These are phyloP conservation scores for Lerista edwardsae DNA, from an alignment of 2,797 vertebrate species.

Conservation along the genomic window DNA sequence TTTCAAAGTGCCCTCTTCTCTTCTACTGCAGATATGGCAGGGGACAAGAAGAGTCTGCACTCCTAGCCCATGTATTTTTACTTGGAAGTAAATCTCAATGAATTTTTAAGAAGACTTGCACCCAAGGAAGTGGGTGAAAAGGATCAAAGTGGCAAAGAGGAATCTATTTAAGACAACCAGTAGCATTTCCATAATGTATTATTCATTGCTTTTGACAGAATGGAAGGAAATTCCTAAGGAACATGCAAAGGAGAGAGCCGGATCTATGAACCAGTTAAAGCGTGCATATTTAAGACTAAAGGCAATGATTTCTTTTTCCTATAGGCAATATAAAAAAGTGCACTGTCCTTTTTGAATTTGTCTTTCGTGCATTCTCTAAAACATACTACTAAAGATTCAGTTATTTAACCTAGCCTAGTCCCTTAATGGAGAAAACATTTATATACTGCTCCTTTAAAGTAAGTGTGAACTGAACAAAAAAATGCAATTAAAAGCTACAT, in stretches of 20 bases:
- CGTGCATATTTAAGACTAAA: neutral
- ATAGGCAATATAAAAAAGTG: neutral
- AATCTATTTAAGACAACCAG: neutral
- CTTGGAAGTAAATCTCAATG: neutral
- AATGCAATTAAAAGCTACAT: neutral
- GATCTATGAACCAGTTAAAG: neutral
- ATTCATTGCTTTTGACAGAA: constrained; percentile 20
- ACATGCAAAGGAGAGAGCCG: neutral
- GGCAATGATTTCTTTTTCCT: neutral
- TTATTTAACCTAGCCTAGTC: neutral
- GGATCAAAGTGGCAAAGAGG: neutral
- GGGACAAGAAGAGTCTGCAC: neutral
- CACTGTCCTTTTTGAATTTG: neutral
- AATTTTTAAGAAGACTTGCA: neutral
- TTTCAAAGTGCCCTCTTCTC: constrained; percentile 58
- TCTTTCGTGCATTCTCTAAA: neutral
- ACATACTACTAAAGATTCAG: neutral
- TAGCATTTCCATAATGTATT: constrained; percentile 27
- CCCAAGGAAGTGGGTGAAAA: neutral
- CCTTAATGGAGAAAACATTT: neutral
- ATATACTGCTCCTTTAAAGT: neutral
- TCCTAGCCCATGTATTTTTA: neutral
- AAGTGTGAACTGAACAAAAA: neutral
- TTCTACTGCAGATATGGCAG: neutral
- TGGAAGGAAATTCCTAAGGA: constrained; percentile 19